phyloP scores from a whole-genome alignment of 2,113 vertebrate species.

The Engraulis encrasicolus region DNA sequence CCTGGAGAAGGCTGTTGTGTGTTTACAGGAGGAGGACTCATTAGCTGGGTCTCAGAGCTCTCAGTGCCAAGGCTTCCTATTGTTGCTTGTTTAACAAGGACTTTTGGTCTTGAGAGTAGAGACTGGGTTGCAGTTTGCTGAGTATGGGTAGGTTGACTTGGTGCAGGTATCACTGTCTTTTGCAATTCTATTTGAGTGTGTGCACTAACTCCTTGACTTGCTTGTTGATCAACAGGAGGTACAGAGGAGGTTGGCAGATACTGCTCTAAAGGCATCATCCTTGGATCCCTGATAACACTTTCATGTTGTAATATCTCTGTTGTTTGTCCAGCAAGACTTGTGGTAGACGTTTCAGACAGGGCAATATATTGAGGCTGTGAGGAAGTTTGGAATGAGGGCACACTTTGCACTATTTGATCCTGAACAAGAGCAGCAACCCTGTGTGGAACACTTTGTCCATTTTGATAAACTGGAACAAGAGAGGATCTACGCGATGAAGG shows the following conservation, averaged over 20 bases:
- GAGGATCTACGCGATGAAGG: constrained; percentile 7
- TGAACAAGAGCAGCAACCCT: not conserved
- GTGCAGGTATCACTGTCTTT: not conserved
- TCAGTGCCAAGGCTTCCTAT: constrained; percentile 63
- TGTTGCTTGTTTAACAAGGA: constrained; percentile 72
- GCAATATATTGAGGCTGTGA: not conserved
- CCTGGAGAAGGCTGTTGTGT: constrained; percentile 13
- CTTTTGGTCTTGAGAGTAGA: constrained; percentile 54
- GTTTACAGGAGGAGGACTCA: not conserved
- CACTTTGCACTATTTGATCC: not conserved
- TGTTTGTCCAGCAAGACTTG: not conserved
- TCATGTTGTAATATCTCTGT: not conserved
- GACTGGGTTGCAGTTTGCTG: not conserved
- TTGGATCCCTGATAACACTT: not conserved
- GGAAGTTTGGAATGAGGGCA: not conserved
- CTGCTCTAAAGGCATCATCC: not conserved
- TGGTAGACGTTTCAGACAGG: not conserved
- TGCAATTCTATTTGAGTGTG: constrained; percentile 8
- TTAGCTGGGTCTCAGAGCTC: not conserved
- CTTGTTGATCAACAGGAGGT: constrained; percentile 36
- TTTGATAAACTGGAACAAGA: not conserved
- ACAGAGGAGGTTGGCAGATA: constrained; percentile 3
- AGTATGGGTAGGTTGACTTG: not conserved
- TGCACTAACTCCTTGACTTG: constrained; percentile 29
- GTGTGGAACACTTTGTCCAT: not conserved